Conservation (phyloP, 2,797 vertebrate species). For the Melanotaenia trifasciata region DNA sequence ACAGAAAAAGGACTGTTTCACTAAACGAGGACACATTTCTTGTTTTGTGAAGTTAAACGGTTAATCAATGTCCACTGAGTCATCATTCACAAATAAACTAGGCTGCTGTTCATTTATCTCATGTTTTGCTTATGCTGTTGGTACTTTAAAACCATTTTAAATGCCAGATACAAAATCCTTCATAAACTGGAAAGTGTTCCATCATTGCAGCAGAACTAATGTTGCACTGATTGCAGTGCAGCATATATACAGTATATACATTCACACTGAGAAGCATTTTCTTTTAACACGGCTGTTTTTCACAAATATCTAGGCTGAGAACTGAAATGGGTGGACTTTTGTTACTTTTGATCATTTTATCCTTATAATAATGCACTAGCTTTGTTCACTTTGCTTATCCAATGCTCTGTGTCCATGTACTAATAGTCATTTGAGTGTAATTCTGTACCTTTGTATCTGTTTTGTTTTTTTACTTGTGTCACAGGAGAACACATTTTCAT, state of each 20-base stretch:
- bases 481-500: slow-evolving; percentile 76
- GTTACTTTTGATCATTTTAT: slow-evolving; percentile 71
- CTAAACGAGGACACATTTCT: slow-evolving; percentile 32
- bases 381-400: slow-evolving; percentile 63
- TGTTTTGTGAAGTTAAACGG: slow-evolving; percentile 11
- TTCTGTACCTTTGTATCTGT: slow-evolving; percentile 27
- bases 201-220: slow-evolving; percentile 19
- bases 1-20: slow-evolving; percentile 35
- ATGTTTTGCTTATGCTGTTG: slow-evolving; percentile 33
- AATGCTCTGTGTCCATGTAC: slow-evolving; percentile 48
- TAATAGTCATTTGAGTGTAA: slow-evolving; percentile 46
- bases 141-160: slow-evolving; percentile 20
- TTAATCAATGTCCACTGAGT: slow-evolving; percentile 17
- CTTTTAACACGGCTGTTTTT: slow-evolving; percentile 56
- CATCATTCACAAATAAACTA: slow-evolving; percentile 24
- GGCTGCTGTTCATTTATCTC: slow-evolving; percentile 31
- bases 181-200: slow-evolving; percentile 18
- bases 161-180: not conserved
- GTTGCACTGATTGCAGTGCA: slow-evolving; percentile 36
- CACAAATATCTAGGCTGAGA: slow-evolving; percentile 29
- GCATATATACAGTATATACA: slow-evolving; percentile 18
- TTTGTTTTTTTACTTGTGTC: slow-evolving; percentile 69
- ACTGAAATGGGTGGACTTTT: slow-evolving; percentile 41
- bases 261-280: slow-evolving; percentile 55
- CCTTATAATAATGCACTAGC: slow-evolving; percentile 65